These are phyloP conservation scores for Palythoa grandis DNA, from an alignment of 92 coral and sea anemone species.

Conservation along the genomic window DNA sequence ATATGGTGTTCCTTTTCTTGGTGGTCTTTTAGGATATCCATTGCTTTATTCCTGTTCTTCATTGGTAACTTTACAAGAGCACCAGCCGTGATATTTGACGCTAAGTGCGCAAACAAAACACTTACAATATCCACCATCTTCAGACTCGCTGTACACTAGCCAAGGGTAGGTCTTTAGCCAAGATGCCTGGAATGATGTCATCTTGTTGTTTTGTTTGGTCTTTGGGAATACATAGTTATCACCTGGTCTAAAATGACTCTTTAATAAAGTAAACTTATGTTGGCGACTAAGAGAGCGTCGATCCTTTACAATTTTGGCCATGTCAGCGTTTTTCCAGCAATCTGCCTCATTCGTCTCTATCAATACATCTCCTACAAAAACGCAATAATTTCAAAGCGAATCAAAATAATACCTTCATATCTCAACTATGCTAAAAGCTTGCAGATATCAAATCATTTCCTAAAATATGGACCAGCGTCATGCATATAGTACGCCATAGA, in stretches of 20 bases:
- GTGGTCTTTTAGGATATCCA: not conserved
- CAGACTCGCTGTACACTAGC: slow-evolving; percentile 48
- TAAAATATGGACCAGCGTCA: slow-evolving; percentile 38
- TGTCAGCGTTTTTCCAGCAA: not conserved
- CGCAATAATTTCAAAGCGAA: not conserved
- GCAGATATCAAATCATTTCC: slow-evolving; percentile 26
- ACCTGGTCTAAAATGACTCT: slow-evolving; percentile 29
- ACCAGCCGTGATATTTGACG: not conserved
- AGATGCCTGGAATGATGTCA: slow-evolving; percentile 23
- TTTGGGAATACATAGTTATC: slow-evolving; percentile 22
- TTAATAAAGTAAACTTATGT: slow-evolving; percentile 16
- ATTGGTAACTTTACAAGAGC: slow-evolving; percentile 14
- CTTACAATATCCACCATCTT: slow-evolving; percentile 50
- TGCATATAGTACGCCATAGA: slow-evolving; percentile 45
- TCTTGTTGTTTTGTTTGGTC: slow-evolving; percentile 29
- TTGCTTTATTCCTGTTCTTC: not conserved
- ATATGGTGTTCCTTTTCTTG: not conserved
- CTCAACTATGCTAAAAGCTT: slow-evolving; percentile 6
- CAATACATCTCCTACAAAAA: too few relatives aligned
- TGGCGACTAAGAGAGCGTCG: too few relatives aligned
- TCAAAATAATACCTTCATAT: not conserved
- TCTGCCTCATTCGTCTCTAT: too few relatives aligned
- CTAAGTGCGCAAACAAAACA: slow-evolving; percentile 3
- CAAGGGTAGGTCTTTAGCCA: slow-evolving; percentile 29
- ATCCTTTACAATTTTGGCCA: too few relatives aligned